Conservation (phyloP, 1,140 invertebrate genomes). For the Sitobion miscanthi region DNA sequence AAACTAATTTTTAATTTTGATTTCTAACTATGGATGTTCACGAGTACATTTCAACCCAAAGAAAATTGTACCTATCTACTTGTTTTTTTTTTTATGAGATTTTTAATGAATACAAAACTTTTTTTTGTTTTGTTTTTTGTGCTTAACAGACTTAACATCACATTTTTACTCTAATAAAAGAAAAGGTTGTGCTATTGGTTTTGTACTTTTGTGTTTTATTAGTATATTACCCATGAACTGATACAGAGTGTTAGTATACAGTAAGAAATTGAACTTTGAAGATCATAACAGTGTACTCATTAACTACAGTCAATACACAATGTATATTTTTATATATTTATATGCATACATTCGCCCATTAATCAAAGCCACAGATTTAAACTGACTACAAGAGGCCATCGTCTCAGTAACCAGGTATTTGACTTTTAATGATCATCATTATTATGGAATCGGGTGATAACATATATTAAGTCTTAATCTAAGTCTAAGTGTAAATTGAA, state of each 20-base stretch:
- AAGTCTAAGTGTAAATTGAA: background rate
- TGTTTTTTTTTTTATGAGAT: conserved; percentile 23
- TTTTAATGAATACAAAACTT: background rate
- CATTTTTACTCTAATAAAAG: conserved; percentile 50
- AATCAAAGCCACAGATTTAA: background rate
- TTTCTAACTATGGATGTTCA: conserved; percentile 17
- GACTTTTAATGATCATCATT: background rate
- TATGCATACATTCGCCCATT: background rate
- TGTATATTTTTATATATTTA: background rate
- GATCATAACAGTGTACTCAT: background rate
- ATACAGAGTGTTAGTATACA: background rate
- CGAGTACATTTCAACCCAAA: conserved; percentile 40
- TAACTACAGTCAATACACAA: background rate
- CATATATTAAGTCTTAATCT: background rate
- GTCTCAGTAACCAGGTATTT: background rate
- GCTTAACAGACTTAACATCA: conserved; percentile 53
- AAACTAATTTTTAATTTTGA: conserved; percentile 39
- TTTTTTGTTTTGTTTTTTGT: conserved; percentile 30
- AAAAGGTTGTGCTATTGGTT: conserved; percentile 41
- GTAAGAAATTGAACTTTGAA: background rate
- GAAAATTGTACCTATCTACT: conserved; percentile 49
- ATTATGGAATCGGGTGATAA: background rate
- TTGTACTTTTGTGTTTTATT: conserved; percentile 23
- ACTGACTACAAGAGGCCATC: background rate
- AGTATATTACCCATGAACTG: background rate